Evolutionary conservation across 2,888 invertebrate species (phyloP).

Genomic region (Beris morrisii): DNA sequence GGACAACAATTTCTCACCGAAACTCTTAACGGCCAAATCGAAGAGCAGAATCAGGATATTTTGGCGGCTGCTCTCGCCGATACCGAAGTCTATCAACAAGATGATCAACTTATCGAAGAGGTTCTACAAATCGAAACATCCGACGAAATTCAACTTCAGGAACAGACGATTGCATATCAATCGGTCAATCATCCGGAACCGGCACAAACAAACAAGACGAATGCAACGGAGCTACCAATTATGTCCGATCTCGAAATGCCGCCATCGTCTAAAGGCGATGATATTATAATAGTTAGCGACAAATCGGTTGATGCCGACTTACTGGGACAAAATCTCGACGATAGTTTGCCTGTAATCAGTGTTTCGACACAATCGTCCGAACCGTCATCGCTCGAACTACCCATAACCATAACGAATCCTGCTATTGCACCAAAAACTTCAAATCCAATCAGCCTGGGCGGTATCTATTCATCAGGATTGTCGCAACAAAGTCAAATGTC

Average conservation of each 20-base stretch:
- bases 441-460: slow-evolving; percentile 40
- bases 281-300: slow-evolving; percentile 39
- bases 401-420: slow-evolving; percentile 77
- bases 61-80: slow-evolving; percentile 75
- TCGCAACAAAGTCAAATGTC: slow-evolving; percentile 36
- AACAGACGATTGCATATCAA: slow-evolving; percentile 41
- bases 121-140: slow-evolving; percentile 42
- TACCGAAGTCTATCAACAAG: slow-evolving; percentile 69
- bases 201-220: slow-evolving; percentile 71
- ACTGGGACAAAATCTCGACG: slow-evolving; percentile 55
- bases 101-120: slow-evolving; percentile 50
- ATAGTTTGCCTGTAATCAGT: slow-evolving; percentile 63
- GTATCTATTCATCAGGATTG: slow-evolving; percentile 39
- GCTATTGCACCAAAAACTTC: slow-evolving; percentile 62
- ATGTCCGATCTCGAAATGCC: slow-evolving; percentile 79
- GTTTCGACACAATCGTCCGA: slow-evolving; percentile 60
- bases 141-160: slow-evolving; percentile 35
- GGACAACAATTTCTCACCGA: slow-evolving; percentile 21
- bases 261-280: slow-evolving; percentile 51
- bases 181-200: slow-evolving; percentile 47
- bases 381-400: slow-evolving; percentile 71
- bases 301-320: slow-evolving; percentile 43
- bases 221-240: slow-evolving; percentile 75
- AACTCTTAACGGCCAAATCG: slow-evolving; percentile 25
- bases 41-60: slow-evolving; percentile 66